A percentile compares a stretch with the other conserved stretches of the same genome.
Evolutionary conservation across 92 coral and sea anemone species (phyloP).

Genomic region (Anthopleura xanthogrammica): DNA sequence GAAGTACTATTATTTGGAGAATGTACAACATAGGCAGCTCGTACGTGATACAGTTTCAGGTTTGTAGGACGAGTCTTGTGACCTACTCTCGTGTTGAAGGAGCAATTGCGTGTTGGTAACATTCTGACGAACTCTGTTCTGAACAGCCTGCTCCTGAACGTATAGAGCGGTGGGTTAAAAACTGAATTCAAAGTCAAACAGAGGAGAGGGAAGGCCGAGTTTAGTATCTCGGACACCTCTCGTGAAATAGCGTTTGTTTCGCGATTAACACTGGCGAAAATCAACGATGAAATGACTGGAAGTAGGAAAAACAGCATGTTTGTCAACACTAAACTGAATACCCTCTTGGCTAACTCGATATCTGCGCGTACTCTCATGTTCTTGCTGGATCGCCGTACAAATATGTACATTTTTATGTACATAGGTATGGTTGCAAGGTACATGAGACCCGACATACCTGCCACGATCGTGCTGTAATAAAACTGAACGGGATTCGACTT

Average conservation of each 20-base stretch:
- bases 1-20: not conserved
- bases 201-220: slow-evolving; percentile 12
- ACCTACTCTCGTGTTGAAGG: not conserved
- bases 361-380: slow-evolving; percentile 34
- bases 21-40: not conserved
- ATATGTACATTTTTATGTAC: slow-evolving; percentile 26
- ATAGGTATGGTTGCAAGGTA: slow-evolving; percentile 15
- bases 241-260: slow-evolving; percentile 17
- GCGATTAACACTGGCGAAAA: slow-evolving; percentile 18
- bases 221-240: slow-evolving; percentile 16
- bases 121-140: slow-evolving; percentile 7
- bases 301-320: slow-evolving; percentile 22
- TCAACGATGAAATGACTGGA: slow-evolving; percentile 7
- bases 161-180: slow-evolving; percentile 13
- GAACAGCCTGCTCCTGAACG: slow-evolving; percentile 24
- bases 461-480: slow-evolving; percentile 16
- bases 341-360: slow-evolving; percentile 21
- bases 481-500: slow-evolving; percentile 11
- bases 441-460: slow-evolving; percentile 14
- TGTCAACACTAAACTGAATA: slow-evolving; percentile 17
- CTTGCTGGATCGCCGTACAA: slow-evolving; percentile 31
- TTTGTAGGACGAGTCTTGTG: not conserved
- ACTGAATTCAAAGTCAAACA: slow-evolving; percentile 30
- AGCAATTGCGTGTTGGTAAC: not conserved
- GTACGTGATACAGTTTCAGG: not conserved